These are phyloP conservation scores for Psammodynastes pulverulentus DNA, from an alignment of 2,113 vertebrate species.

Conservation along the genomic window DNA sequence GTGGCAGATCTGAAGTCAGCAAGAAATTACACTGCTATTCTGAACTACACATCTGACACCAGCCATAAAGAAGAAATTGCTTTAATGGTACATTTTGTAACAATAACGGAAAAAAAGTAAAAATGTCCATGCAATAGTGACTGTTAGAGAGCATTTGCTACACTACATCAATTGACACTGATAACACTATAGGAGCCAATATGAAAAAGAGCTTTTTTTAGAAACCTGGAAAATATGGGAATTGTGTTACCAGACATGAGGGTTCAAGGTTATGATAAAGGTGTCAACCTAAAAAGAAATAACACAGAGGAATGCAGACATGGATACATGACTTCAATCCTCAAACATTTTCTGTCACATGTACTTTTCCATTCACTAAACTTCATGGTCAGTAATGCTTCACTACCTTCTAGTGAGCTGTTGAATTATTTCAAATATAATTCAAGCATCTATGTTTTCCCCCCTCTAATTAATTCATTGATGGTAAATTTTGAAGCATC, in stretches of 20 bases:
- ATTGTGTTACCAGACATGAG: background rate
- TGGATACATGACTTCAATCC: background rate
- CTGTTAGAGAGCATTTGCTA: background rate
- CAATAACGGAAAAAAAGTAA: background rate
- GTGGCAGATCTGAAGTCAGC: background rate
- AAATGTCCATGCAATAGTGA: background rate
- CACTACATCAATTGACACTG: background rate
- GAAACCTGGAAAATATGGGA: background rate
- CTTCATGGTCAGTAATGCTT: background rate
- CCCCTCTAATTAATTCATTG: background rate
- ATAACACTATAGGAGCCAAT: background rate
- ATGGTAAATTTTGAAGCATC: background rate
- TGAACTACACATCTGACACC: background rate
- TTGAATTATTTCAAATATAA: background rate
- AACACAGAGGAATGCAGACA: background rate
- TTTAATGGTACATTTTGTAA: background rate
- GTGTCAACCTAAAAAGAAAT: background rate
- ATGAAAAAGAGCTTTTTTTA: background rate
- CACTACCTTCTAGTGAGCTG: background rate
- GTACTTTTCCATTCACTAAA: background rate
- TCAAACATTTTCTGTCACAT: background rate
- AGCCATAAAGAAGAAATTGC: background rate
- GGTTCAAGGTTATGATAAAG: background rate
- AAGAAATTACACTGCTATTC: background rate
- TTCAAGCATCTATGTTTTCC: background rate